Evolutionary conservation across 2,797 vertebrate genomes (phyloP).

Genomic region (Acanthurus tractus): DNA sequence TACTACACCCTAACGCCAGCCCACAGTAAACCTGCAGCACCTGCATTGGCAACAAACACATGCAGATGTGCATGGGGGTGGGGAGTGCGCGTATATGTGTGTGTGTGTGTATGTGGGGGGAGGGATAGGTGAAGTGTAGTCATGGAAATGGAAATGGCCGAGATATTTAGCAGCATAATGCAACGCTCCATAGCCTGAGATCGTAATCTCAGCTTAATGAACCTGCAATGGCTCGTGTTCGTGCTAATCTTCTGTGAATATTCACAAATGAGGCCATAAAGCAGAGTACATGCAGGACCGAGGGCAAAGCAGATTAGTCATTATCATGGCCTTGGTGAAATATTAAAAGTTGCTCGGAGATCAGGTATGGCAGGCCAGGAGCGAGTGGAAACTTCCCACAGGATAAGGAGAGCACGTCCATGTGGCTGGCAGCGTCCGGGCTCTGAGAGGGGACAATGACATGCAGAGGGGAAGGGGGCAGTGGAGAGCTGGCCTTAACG

Average conservation of each 20-base stretch:
- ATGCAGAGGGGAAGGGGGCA: not conserved
- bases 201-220: slow-evolving; percentile 69
- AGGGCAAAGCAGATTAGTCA: slow-evolving; percentile 74
- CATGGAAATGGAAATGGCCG: slow-evolving; percentile 27
- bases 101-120: not conserved
- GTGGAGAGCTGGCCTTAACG: slow-evolving; percentile 4
- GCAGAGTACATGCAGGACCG: slow-evolving; percentile 35
- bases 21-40: slow-evolving; percentile 64
- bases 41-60: slow-evolving; percentile 56
- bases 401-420: slow-evolving; percentile 37
- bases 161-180: slow-evolving; percentile 54
- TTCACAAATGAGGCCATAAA: slow-evolving; percentile 72
- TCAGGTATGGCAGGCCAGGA: slow-evolving; percentile 35
- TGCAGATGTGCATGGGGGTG: slow-evolving; percentile 27
- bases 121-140: slow-evolving; percentile 26
- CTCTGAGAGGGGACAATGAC: not conserved
- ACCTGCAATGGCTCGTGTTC: slow-evolving; percentile 23
- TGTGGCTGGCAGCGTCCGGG: slow-evolving; percentile 12
- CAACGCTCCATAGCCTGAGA: slow-evolving; percentile 26
- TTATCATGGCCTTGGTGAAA: slow-evolving; percentile 74
- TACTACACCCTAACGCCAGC: slow-evolving; percentile 52
- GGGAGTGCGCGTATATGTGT: too few relatives aligned
- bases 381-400: slow-evolving; percentile 79
- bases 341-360: slow-evolving; percentile 63
- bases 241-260: slow-evolving; percentile 69